Base-by-base conservation (phyloP, 2,888 invertebrate genomes). In the Orthosia cruda region DNA sequence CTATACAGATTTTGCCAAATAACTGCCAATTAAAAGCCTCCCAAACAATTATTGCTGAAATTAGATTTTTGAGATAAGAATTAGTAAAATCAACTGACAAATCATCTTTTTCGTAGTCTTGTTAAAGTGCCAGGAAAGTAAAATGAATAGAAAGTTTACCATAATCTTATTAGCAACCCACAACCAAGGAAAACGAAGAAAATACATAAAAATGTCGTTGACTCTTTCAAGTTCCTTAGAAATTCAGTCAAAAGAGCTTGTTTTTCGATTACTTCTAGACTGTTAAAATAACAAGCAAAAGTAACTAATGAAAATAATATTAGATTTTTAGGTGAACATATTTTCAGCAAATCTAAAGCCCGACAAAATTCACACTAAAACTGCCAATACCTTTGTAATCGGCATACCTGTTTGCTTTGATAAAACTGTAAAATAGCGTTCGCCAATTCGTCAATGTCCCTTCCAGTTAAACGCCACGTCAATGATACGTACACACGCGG, bases 391-490 rank as follows among this genome's bases (percentile, higher is more conserved):
- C n/a, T 5, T 26, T 57, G n/a, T 50, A 45, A 70, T 63, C 23
- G 0, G 4, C 50, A 32, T 23, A 54, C 40, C 20, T n/a, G n/a
- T 66, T 45, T 64, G 49, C 57, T 59, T 52, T 64, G 18, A 55
- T 52, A 68, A 75, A 80, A 76, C 52, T 70, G 13, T 52, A 50
- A 69, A 83, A 52, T 59, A 68, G 73, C 69, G n/a, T 55, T 67
- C 70, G 32, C 50, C 45, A 45, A 49, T 77, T 65, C 59, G 26
- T 75, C 74, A 80, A 54, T 77, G 79, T 62, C 83, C 59, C 77
- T 81, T 91, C 90, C 74, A 89, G 89, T 55, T 23, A 65, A 54
- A 62, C 50, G 47, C 40, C 71, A 85, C 71, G 73, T 85, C 85
- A 74, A 73, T 80, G 85, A 72, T 75, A 82, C 81, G 69, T 84